Base-by-base conservation (phyloP, 2,113 vertebrate species). In the Morone saxatilis region DNA sequence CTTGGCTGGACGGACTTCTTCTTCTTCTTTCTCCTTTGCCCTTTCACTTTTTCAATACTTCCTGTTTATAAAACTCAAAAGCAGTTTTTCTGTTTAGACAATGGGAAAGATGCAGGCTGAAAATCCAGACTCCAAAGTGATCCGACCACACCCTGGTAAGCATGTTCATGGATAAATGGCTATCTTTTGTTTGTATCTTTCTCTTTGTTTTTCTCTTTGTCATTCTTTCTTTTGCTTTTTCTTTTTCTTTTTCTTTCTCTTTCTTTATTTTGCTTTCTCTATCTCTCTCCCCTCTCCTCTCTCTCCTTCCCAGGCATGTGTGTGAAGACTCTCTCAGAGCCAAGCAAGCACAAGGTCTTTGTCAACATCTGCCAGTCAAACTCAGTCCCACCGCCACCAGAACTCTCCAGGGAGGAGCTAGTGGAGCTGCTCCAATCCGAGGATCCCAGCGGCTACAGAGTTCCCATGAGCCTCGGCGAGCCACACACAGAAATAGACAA, bases 391-490 rank as follows among this genome's bases (percentile, higher is more conserved):
- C 91, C 94, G 0, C 97, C 97, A 0, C 96, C 96, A 0, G 92
- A 95, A 1, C 71, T 97, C 41, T 96, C 96, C 0, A 95, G 94
- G 78, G 95, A 96, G 1, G 95, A 96, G 62, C 94, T 98, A 0
- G 92, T 96, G 71, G 92, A 93, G 12, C 96, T 98, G 71, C 93
- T 98, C 36, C 96, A 97, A 62, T 97, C 96, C 7, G 97, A 97
- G 8, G 96, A 97, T 53, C 96, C 97, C 0, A 96, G 96, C 0
- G 90, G 91, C 43, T 98, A 95, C 88, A 95, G 95, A 79, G 96
- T 98, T 87, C 97, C 97, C 72, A 98, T 98, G 97, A 98, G 96
- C 83, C 95, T 98, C 6, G 97, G 97, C 16, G 97, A 98, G 86
- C 95, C 97, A 0, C 97, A 98, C 53, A 91, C 92, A 0, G 97